Evolutionary conservation across 1,140 invertebrate species (phyloP).

Genomic region (Drosophila nannoptera): DNA sequence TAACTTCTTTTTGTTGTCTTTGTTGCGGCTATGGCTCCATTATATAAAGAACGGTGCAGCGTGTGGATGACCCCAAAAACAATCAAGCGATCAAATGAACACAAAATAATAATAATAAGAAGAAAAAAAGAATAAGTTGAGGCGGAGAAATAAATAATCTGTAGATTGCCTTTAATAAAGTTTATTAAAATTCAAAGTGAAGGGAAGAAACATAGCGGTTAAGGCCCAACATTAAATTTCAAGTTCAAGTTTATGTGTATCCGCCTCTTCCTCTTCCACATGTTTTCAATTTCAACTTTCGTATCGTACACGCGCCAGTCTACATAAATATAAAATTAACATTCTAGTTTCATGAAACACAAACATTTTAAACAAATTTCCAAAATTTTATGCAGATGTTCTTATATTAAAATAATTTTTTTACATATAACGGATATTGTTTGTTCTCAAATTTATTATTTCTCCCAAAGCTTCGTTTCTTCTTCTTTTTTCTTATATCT

Average conservation of each 20-base stretch:
- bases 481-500: no score
- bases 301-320: conserved; percentile 17
- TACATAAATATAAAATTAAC: neutral
- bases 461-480: no score
- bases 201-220: conserved; percentile 45
- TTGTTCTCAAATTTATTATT: neutral
- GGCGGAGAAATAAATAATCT: conserved; percentile 8
- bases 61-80: conserved; percentile 36
- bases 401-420: neutral
- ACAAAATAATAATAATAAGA: conserved; percentile 3
- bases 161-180: conserved; percentile 33
- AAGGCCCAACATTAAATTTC: conserved; percentile 42
- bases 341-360: conserved; percentile 9
- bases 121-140: conserved; percentile 8
- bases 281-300: conserved; percentile 24
- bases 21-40: neutral
- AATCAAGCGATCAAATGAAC: conserved; percentile 8
- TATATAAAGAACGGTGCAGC: conserved; percentile 42
- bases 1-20: no score
- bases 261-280: neutral
- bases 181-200: conserved; percentile 30
- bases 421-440: neutral
- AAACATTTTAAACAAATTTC: neutral
- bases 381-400: neutral
- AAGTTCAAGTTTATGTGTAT: conserved; percentile 45